phyloP scores from a whole-genome alignment of 2,797 vertebrate species.

The Neopelma chrysocephalum region DNA sequence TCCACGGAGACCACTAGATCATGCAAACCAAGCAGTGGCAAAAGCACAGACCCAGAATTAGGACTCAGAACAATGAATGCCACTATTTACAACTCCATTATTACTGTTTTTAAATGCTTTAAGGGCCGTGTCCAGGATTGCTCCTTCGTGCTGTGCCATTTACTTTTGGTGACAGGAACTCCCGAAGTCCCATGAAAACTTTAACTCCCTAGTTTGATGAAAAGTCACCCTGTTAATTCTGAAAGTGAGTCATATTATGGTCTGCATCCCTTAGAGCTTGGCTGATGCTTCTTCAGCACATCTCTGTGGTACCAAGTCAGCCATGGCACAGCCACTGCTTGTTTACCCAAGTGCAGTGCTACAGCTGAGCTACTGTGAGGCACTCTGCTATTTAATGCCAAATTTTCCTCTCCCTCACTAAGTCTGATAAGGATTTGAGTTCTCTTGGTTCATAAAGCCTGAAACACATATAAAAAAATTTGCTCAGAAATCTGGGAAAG shows the following conservation, averaged over 20 bases:
- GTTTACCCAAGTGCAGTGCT: background rate
- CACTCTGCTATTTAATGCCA: background rate
- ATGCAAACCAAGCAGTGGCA: slow-evolving; percentile 8
- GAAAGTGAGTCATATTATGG: fast-evolving
- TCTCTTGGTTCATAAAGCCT: background rate
- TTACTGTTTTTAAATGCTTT: background rate
- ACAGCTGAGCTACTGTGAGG: background rate
- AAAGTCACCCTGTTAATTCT: background rate
- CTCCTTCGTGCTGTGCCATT: background rate
- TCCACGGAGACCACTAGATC: slow-evolving; percentile 69
- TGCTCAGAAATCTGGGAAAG: background rate
- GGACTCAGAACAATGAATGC: background rate
- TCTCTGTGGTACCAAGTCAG: fast-evolving
- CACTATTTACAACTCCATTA: slow-evolving; percentile 8
- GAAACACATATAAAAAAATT: background rate
- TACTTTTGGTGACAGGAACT: background rate
- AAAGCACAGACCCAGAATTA: slow-evolving; percentile 27
- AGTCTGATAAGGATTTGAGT: background rate
- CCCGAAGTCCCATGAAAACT: background rate
- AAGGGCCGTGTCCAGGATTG: background rate
- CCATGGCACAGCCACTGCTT: background rate
- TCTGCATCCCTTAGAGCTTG: background rate
- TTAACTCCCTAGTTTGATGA: background rate
- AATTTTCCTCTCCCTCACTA: background rate
- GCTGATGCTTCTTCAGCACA: background rate